Percentiles rank a stretch among this genome's conserved stretches.
Evolutionary conservation across 2,888 invertebrate species (phyloP).

Genomic region (Muschampia plurimacula): DNA sequence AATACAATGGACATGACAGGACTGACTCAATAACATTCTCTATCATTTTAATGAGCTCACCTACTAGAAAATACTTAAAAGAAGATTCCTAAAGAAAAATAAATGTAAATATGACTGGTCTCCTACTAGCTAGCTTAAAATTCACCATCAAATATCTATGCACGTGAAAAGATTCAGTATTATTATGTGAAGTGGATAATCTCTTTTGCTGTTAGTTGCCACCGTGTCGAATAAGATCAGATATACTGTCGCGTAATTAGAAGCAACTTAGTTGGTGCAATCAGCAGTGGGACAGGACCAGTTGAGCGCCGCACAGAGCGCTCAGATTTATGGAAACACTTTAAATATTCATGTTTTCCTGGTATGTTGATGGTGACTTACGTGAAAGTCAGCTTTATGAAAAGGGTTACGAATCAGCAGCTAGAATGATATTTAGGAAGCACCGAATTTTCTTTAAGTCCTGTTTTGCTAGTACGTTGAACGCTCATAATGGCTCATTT

Average conservation of each 20-base stretch:
- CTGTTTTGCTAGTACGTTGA: not conserved
- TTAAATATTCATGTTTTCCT: slow-evolving; percentile 24
- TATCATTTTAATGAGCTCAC: too few species aligned
- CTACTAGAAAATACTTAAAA: too few species aligned
- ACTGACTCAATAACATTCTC: too few species aligned
- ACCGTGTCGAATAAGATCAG: slow-evolving; percentile 36
- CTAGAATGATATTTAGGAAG: not conserved
- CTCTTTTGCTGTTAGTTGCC: slow-evolving; percentile 30
- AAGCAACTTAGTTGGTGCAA: slow-evolving; percentile 29
- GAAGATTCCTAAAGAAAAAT: too few species aligned
- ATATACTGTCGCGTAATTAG: slow-evolving; percentile 39
- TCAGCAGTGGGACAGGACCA: slow-evolving; percentile 26
- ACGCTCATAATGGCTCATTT: too few species aligned
- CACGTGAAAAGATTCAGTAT: slow-evolving; percentile 29
- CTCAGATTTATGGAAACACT: slow-evolving; percentile 23
- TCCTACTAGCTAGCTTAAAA: not conserved
- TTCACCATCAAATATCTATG: slow-evolving; percentile 25
- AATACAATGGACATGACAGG: too few species aligned
- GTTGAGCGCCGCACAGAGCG: slow-evolving; percentile 30
- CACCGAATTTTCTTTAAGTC: not conserved
- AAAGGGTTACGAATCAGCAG: not conserved
- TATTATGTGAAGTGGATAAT: slow-evolving; percentile 32
- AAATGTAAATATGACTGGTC: not conserved
- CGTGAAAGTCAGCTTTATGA: not conserved
- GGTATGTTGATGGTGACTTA: slow-evolving; percentile 14